A percentile compares a stretch with the other conserved stretches of the same genome.
These are phyloP conservation scores for Drosophila lacicola DNA, from an alignment of 2,888 invertebrate genomes.

Conservation along the genomic window DNA sequence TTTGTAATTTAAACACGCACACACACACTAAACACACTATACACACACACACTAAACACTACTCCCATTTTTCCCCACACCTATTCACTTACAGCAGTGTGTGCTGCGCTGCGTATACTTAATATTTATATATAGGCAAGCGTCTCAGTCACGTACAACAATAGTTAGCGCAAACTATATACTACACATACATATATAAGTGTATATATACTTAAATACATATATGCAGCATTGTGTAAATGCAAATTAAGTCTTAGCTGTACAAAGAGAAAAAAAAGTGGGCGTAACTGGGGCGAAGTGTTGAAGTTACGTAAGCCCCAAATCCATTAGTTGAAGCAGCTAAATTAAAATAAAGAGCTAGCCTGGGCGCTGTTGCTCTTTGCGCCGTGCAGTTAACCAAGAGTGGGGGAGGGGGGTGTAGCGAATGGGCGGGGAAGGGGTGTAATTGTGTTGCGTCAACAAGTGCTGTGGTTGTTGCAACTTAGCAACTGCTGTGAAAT, in stretches of 20 bases:
- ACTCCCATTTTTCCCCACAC: background rate
- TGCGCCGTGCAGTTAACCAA: constrained; percentile 23
- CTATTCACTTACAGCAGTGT: background rate
- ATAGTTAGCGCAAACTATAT: constrained; percentile 54
- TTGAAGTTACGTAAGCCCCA: constrained; percentile 79
- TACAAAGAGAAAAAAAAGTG: constrained; percentile 7
- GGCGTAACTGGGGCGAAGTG: constrained; percentile 60
- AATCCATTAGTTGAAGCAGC: constrained; percentile 79
- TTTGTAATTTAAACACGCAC: constrained; percentile 58
- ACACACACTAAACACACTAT: constrained; percentile 14
- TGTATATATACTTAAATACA: constrained; percentile 22
- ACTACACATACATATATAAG: constrained; percentile 23
- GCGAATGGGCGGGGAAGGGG: background rate
- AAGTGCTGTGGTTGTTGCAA: constrained; percentile 40
- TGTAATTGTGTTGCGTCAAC: constrained; percentile 36
- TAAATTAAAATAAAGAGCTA: constrained; percentile 77
- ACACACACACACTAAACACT: constrained; percentile 17
- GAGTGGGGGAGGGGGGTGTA: background rate
- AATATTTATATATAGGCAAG: constrained; percentile 58
- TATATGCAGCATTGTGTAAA: constrained; percentile 49
- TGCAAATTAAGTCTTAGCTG: constrained; percentile 69
- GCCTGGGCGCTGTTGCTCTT: constrained; percentile 31
- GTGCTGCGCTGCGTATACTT: constrained; percentile 72
- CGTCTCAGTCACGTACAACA: constrained; percentile 60
- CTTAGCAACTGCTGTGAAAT: constrained; percentile 13